These are phyloP conservation scores for Tribolium madens DNA, from an alignment of 1,140 invertebrate species.

Conservation along the genomic window DNA sequence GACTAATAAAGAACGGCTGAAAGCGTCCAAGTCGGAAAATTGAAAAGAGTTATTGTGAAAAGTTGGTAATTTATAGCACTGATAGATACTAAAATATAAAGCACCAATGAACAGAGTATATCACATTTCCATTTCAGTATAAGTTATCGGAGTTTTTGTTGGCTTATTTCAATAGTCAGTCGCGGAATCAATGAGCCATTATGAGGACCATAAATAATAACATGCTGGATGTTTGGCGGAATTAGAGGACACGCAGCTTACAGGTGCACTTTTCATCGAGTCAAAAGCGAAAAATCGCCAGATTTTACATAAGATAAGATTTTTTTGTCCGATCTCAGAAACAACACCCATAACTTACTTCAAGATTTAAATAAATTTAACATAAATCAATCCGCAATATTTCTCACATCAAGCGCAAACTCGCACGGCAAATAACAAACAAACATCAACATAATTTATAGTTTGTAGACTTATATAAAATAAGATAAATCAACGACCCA, in stretches of 20 bases:
- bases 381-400: conserved; percentile 54
- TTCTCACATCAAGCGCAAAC: conserved; percentile 54
- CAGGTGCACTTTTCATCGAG: background rate
- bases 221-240: conserved; percentile 38
- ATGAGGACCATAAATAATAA: conserved; percentile 49
- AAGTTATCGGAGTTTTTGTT: conserved; percentile 48
- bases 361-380: conserved; percentile 49
- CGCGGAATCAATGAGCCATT: conserved; percentile 50
- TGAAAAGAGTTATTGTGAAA: conserved; percentile 54
- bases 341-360: conserved; percentile 25
- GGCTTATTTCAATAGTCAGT: conserved; percentile 48
- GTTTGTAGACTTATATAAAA: conserved; percentile 53
- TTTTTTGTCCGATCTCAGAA: background rate
- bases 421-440: conserved; percentile 49
- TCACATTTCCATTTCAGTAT: conserved; percentile 50
- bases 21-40: conserved; percentile 47
- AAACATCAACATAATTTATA: conserved; percentile 54
- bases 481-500: conserved; percentile 52
- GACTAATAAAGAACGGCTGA: conserved; percentile 51
- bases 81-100: conserved; percentile 52
- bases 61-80: conserved; percentile 54
- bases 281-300: background rate
- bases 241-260: conserved; percentile 4
- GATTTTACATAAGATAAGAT: conserved; percentile 1
- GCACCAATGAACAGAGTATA: conserved; percentile 45